phyloP scores from a whole-genome alignment of 2,113 vertebrate genomes.

The Parotia lawesii region DNA sequence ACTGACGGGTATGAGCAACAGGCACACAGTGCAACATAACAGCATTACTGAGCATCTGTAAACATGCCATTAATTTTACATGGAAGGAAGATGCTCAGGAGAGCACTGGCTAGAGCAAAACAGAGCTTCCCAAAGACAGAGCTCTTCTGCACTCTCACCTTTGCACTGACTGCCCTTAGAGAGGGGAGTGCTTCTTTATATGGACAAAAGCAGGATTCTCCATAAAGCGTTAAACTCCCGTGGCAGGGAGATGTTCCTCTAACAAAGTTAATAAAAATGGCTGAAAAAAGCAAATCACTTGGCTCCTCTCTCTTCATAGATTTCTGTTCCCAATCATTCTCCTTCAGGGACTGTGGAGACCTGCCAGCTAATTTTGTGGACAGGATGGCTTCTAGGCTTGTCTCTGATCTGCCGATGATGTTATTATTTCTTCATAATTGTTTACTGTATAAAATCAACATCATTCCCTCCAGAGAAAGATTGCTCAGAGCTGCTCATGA shows the following conservation, averaged over 20 bases:
- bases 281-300: slow-evolving; percentile 5
- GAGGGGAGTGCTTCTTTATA: neutral
- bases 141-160: neutral
- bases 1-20: neutral
- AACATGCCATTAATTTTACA: neutral
- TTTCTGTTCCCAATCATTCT: neutral
- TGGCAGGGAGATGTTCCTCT: neutral
- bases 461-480: slow-evolving; percentile 29
- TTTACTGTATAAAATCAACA: slow-evolving; percentile 48
- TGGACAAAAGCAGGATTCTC: neutral
- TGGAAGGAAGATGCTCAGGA: neutral
- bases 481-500: neutral
- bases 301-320: slow-evolving; percentile 10
- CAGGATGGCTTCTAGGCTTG: slow-evolving; percentile 30
- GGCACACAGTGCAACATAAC: neutral
- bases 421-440: slow-evolving; percentile 58
- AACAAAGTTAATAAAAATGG: slow-evolving; percentile 22
- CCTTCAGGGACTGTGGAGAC: neutral
- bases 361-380: slow-evolving; percentile 28
- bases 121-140: neutral
- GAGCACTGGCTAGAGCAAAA: neutral
- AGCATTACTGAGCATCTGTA: neutral
- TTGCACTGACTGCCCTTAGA: neutral
- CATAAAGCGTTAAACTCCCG: neutral
- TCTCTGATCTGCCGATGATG: slow-evolving; percentile 26